Conservation (phyloP, 2,797 vertebrate genomes). For the Anas flavirostris region DNA sequence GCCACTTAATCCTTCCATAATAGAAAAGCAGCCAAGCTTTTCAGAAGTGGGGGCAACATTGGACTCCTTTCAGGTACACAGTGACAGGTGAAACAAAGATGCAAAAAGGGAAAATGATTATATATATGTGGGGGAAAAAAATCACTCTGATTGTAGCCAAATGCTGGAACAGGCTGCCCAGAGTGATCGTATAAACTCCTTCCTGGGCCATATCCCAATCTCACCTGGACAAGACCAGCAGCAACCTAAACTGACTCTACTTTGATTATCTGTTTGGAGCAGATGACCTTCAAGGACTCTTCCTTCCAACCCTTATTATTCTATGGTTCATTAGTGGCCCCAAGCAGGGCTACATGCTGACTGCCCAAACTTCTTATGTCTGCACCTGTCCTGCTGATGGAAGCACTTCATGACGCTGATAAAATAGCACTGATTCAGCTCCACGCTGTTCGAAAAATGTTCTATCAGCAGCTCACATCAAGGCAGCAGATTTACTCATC, state of each 20-base stretch:
- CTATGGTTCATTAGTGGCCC: background rate
- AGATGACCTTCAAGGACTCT: background rate
- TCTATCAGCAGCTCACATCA: background rate
- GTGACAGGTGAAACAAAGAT: background rate
- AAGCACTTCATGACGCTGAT: background rate
- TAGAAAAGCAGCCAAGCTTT: background rate
- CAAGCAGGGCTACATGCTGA: background rate
- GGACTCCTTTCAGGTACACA: background rate
- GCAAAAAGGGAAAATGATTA: background rate
- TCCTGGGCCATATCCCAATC: background rate
- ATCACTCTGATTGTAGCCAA: background rate
- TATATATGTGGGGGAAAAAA: background rate
- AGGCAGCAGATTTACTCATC: background rate
- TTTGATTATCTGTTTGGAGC: background rate
- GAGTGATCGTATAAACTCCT: background rate
- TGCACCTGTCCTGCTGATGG: background rate
- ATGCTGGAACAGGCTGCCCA: background rate
- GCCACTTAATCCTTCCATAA: background rate
- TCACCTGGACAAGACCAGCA: background rate
- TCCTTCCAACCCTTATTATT: background rate
- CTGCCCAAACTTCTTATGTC: background rate
- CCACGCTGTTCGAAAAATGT: background rate
- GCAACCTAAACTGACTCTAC: background rate
- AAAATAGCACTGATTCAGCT: background rate
- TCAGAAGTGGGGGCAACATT: background rate